A percentile compares a stretch with the other conserved stretches of the same genome.
Evolutionary conservation across 2,888 invertebrate genomes (phyloP).

Genomic region (Macropis europaea): DNA sequence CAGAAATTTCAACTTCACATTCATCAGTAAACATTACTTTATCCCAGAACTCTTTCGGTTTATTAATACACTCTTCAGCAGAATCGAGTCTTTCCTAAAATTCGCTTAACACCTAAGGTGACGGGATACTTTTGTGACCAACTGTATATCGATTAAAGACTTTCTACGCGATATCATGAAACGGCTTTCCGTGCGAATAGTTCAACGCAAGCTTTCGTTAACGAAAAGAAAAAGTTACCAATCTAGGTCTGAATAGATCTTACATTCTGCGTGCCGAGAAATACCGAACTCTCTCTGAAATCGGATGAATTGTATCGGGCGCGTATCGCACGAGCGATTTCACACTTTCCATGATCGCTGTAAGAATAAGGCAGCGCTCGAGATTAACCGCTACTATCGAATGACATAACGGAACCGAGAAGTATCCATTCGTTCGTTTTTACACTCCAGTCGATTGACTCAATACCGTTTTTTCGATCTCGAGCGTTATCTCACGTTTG

Average conservation of each 20-base stretch:
- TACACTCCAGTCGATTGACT: slow-evolving; percentile 5
- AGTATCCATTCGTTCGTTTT: slow-evolving; percentile 41
- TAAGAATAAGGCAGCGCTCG: slow-evolving; percentile 15
- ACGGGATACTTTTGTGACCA: no score
- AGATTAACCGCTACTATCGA: slow-evolving; percentile 26
- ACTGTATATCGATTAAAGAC: background rate
- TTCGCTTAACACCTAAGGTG: no score
- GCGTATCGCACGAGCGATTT: slow-evolving; percentile 49
- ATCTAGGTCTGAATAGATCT: background rate
- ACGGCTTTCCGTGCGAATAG: background rate
- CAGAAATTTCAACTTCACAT: no score
- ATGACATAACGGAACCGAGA: slow-evolving; percentile 42
- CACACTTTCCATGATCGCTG: slow-evolving; percentile 51
- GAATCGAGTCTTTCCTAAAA: no score
- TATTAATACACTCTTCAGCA: no score
- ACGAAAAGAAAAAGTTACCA: background rate
- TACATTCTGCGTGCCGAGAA: background rate
- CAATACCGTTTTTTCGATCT: slow-evolving; percentile 13
- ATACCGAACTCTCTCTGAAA: slow-evolving; percentile 18
- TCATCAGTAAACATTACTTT: no score
- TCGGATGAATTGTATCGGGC: slow-evolving; percentile 30
- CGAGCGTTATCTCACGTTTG: slow-evolving; percentile 39
- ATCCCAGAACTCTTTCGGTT: no score
- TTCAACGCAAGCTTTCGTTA: background rate
- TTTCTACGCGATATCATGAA: background rate